phyloP scores from a whole-genome alignment of 2,797 vertebrate genomes.

The Sebastiscus albofasciatus region DNA sequence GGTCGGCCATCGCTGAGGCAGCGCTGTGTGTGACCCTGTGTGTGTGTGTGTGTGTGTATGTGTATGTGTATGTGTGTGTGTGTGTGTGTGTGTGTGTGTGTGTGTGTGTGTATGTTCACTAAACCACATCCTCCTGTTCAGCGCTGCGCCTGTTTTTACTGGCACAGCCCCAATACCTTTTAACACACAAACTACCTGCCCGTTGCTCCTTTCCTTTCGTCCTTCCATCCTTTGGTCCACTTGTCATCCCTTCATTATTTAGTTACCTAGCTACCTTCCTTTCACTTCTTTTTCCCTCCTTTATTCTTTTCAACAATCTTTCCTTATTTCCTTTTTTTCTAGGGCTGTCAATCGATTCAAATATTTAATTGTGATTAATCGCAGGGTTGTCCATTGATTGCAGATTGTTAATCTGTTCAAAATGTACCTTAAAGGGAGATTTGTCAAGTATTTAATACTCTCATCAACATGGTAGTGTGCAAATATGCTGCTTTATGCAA shows the following conservation, averaged over 20 bases:
- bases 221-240: not conserved
- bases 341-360: too few relatives aligned
- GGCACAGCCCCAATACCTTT: slow-evolving; percentile 38
- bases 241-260: not conserved
- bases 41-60: slow-evolving; percentile 7
- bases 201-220: not conserved
- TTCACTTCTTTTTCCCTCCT: not conserved
- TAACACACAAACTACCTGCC: slow-evolving; percentile 38
- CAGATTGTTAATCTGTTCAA: too few relatives aligned
- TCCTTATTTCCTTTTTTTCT: not conserved
- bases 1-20: slow-evolving; percentile 7
- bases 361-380: too few relatives aligned
- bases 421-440: too few relatives aligned
- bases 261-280: not conserved
- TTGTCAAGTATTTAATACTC: too few relatives aligned
- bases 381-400: too few relatives aligned
- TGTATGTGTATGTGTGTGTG: not conserved
- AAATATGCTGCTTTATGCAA: too few relatives aligned
- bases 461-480: too few relatives aligned
- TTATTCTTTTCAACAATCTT: too few relatives aligned
- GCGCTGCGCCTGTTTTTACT: slow-evolving; percentile 35
- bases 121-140: slow-evolving; percentile 45
- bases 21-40: not conserved
- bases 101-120: not conserved
- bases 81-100: not conserved